Conservation (phyloP, 2,113 vertebrate genomes). For the Burhinus bistriatus region DNA sequence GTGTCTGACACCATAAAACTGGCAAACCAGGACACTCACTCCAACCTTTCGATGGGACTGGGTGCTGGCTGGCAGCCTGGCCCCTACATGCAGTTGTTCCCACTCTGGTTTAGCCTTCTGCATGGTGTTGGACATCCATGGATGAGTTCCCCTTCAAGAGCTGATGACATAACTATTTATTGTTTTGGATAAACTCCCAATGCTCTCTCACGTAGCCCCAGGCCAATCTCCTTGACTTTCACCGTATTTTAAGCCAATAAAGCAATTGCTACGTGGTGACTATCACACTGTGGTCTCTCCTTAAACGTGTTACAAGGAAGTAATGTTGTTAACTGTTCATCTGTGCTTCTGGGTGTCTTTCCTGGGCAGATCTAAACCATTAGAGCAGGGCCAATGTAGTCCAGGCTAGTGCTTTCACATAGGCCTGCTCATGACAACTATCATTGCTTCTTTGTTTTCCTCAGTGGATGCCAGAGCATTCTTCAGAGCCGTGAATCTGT, state of each 20-base stretch:
- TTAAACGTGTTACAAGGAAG: neutral
- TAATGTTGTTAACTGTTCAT: neutral
- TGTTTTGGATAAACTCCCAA: neutral
- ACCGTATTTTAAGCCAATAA: neutral
- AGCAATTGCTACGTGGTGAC: neutral
- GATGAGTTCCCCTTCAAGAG: neutral
- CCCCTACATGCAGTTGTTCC: neutral
- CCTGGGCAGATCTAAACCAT: neutral
- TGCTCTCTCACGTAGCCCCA: neutral
- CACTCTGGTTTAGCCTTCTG: neutral
- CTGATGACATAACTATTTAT: neutral
- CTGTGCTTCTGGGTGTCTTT: neutral
- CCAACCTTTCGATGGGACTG: neutral
- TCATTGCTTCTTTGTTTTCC: neutral
- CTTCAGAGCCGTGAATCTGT: neutral
- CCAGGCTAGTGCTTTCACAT: neutral
- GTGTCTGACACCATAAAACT: neutral
- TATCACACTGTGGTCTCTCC: neutral
- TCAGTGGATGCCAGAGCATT: neutral
- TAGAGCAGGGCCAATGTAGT: neutral
- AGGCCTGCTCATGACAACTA: neutral
- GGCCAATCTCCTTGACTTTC: neutral
- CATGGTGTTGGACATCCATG: neutral
- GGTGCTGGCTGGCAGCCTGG: neutral
- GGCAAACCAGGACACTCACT: neutral